Base-by-base conservation (phyloP, 2,113 vertebrate species). In the Coryphaenoides rupestris region DNA sequence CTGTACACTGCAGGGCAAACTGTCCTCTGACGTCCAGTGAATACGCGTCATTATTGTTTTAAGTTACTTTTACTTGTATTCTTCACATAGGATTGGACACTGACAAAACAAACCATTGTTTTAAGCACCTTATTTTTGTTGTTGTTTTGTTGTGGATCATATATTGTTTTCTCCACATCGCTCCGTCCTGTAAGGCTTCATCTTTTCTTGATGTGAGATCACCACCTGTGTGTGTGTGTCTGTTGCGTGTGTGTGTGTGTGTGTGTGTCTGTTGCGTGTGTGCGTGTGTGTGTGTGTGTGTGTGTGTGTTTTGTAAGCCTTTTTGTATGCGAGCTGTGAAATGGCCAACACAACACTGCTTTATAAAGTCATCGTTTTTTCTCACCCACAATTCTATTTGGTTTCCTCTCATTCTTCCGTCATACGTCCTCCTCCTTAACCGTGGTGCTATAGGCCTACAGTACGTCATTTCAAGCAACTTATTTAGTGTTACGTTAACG, bases 251-350 rank as follows among this genome's bases (percentile, higher is more conserved):
- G 33, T 40, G 33, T 5, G 33, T 40, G 3, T 40, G 33, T 40
- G 33, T 40, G 33, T 12, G 4, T 40, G 33, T 40, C 33, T 40
- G 33, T 40, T 40, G 33, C 2, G 33, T 1, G 33, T 40, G 33
- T 40, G 33, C 67, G 83, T 84, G 73, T 86, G 33, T 40, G 33
- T 12, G 4, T 40, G 33, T 40, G 33, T 7, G 33, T 1, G 33
- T 40, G 33, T 40, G 33, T 68, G 83, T 84, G 73, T 86, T 93
- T 95, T 95, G 95, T 92, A 93, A 94, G 86, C 87, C 88, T 76
- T 89, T 93, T 94, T 94, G 92, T 95, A 95, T 92, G 91, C 78
- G 88, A 90, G 91, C 84, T 89, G 87, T 90, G 84, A 81, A 88
- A 90, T 91, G 71, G 62, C 82, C 88, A 75, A 88, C 77, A 72